Percentiles rank a stretch among this genome's conserved stretches.
phyloP scores from a whole-genome alignment of 2,113 vertebrate species.

The Phrynocephalus versicolor region DNA sequence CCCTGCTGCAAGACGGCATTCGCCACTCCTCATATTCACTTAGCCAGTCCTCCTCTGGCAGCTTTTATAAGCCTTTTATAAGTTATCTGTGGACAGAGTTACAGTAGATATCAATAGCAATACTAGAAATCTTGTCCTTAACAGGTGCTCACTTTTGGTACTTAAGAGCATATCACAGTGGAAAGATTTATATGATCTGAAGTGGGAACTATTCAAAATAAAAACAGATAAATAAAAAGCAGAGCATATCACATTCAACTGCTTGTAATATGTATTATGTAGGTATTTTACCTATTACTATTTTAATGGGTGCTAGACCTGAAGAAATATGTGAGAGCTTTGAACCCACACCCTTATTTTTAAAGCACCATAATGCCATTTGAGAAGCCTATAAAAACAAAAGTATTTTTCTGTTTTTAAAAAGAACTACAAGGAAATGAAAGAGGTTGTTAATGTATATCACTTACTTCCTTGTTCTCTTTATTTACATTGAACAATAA shows the following conservation, averaged over 20 bases:
- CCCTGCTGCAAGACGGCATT: too few species aligned
- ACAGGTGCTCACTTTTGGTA: neutral
- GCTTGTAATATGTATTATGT: neutral
- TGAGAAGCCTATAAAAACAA: neutral
- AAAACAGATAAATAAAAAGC: too few species aligned
- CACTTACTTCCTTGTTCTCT: neutral
- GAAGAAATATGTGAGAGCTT: neutral
- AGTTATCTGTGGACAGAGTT: neutral
- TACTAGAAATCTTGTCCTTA: neutral
- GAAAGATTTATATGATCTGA: too few species aligned
- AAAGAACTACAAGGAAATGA: neutral
- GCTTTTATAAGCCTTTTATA: too few species aligned
- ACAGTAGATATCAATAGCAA: neutral
- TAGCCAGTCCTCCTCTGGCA: too few species aligned
- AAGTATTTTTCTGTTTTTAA: neutral
- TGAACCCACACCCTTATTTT: neutral
- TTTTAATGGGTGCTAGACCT: neutral
- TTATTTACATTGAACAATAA: neutral
- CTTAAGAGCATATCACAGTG: neutral
- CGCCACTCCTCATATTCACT: too few species aligned
- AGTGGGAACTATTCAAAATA: too few species aligned
- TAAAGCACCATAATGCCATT: neutral
- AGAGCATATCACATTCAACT: neutral
- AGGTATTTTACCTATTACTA: neutral
- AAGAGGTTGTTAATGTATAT: neutral